These are phyloP conservation scores for Drosophila subsilvestris DNA, from an alignment of 2,888 invertebrate genomes.

Conservation along the genomic window DNA sequence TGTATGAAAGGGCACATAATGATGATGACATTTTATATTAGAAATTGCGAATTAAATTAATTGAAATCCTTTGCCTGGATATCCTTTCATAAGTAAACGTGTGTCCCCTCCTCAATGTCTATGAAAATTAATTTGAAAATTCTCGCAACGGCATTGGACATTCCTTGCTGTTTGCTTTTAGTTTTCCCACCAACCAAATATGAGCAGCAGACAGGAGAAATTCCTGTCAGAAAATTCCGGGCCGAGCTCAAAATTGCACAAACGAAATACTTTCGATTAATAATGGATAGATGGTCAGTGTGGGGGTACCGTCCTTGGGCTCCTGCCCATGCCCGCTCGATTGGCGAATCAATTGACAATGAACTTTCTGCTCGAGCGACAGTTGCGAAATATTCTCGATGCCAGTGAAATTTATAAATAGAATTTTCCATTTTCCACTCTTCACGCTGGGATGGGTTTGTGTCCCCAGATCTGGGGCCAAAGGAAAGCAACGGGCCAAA, in stretches of 20 bases:
- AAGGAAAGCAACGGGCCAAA: conserved; percentile 23
- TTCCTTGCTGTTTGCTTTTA: neutral
- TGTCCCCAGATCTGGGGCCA: conserved; percentile 16
- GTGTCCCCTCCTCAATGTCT: neutral
- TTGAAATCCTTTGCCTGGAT: neutral
- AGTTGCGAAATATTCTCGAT: conserved; percentile 49
- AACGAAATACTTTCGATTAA: conserved; percentile 36
- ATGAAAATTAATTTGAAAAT: neutral
- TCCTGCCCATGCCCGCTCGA: conserved; percentile 12
- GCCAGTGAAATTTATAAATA: conserved; percentile 54
- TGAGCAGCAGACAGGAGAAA: conserved; percentile 2
- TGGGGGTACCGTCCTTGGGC: conserved; percentile 11
- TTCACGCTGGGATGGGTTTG: conserved; percentile 53
- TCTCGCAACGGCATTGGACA: neutral
- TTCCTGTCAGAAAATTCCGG: conserved; percentile 28
- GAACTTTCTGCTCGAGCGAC: conserved; percentile 60
- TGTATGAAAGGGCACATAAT: conserved; percentile 11
- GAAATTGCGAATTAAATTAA: neutral
- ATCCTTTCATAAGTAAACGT: neutral
- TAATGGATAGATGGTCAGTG: conserved; percentile 4
- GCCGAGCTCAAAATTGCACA: conserved; percentile 17
- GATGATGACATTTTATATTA: neutral
- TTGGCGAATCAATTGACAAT: conserved; percentile 67
- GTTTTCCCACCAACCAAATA: neutral
- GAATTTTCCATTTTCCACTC: conserved; percentile 41